These are phyloP conservation scores for Sarcophaga caerulescens DNA, from an alignment of 2,888 invertebrate species.

Conservation along the genomic window DNA sequence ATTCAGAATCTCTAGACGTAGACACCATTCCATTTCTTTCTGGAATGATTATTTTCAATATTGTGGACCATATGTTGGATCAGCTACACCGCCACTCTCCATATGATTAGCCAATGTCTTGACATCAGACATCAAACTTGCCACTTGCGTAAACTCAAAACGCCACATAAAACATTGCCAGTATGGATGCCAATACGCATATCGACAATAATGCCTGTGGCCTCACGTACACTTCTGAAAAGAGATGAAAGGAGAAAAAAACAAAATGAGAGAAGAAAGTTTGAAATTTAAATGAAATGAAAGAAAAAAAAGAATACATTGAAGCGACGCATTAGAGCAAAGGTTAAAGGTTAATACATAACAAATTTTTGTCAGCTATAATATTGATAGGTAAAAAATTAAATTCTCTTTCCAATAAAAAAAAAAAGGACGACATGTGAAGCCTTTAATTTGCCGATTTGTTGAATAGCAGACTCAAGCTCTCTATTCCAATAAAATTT, in stretches of 20 bases:
- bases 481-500: background rate
- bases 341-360: background rate
- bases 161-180: conserved; percentile 97
- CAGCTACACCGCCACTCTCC: conserved; percentile 98
- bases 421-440: too few species aligned
- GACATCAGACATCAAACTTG: conserved; percentile 99
- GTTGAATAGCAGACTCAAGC: background rate
- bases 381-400: too few species aligned
- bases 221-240: conserved; percentile 94
- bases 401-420: too few species aligned
- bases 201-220: conserved; percentile 97
- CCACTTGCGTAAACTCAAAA: conserved; percentile 97
- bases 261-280: background rate
- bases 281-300: background rate
- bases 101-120: conserved; percentile 98
- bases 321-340: background rate
- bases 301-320: background rate
- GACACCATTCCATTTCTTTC: too few species aligned
- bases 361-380: background rate
- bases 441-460: background rate
- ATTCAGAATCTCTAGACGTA: too few species aligned
- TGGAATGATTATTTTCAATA: too few species aligned
- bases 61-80: too few species aligned
- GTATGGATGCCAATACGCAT: conserved; percentile 99
- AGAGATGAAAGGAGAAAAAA: background rate